phyloP scores from a whole-genome alignment of 2,113 vertebrate species.

The Syngnathus typhle region DNA sequence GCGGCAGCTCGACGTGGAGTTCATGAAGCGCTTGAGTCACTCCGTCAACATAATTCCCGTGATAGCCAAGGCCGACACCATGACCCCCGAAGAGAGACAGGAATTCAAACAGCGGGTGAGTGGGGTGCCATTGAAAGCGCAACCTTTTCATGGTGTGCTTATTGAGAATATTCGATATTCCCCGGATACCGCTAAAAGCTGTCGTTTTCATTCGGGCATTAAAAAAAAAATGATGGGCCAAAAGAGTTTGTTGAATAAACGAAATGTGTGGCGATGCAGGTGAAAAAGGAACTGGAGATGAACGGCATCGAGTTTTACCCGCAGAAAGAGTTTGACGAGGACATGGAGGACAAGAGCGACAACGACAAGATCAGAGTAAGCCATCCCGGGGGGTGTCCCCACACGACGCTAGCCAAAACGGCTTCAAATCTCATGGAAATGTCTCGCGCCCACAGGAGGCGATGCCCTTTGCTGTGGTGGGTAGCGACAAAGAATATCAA shows the following conservation, averaged over 20 bases:
- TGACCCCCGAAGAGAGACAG: conserved; percentile 89
- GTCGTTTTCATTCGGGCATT: too few relatives aligned
- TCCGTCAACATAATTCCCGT: conserved; percentile 94
- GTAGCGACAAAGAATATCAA: conserved; percentile 96
- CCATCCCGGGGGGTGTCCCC: background rate
- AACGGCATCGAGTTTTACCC: conserved; percentile 93
- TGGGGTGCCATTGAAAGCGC: conserved; percentile 19
- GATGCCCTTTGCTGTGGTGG: conserved; percentile 96
- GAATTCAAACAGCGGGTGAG: conserved; percentile 95
- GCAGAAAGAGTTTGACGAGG: conserved; percentile 96
- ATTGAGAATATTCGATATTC: background rate
- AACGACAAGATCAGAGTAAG: conserved; percentile 97
- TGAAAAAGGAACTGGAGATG: conserved; percentile 90
- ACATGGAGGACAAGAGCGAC: conserved; percentile 94
- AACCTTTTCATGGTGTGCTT: too few relatives aligned
- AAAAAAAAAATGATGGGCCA: background rate
- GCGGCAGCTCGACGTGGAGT: conserved; percentile 87
- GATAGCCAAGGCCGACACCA: conserved; percentile 93
- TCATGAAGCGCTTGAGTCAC: conserved; percentile 95
- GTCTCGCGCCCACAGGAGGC: conserved; percentile 74
- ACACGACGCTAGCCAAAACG: background rate
- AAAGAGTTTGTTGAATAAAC: background rate
- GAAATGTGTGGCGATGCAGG: conserved; percentile 58
- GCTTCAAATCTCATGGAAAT: conserved; percentile 6
- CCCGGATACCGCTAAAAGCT: too few relatives aligned